phyloP scores from a whole-genome alignment of 2,888 invertebrate genomes.

The Tridacna crocea region DNA sequence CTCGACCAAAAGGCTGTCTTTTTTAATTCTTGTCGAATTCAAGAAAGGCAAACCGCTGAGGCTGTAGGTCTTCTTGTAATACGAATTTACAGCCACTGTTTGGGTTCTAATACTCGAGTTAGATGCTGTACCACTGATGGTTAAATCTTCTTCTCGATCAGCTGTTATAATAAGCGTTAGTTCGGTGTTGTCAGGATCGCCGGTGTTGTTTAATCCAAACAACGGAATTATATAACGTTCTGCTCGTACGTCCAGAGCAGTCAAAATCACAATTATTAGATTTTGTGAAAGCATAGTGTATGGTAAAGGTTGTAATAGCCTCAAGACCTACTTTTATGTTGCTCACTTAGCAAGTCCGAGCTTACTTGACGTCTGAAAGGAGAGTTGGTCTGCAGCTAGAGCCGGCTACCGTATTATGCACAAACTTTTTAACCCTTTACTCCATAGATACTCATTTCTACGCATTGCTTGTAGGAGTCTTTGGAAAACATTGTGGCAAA shows the following conservation, averaged over 20 bases:
- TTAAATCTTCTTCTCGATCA: neutral
- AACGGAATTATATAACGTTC: slow-evolving; percentile 10
- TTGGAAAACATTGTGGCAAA: too few relatives aligned
- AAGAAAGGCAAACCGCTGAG: neutral
- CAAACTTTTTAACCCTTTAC: too few relatives aligned
- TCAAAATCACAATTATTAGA: neutral
- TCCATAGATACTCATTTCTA: too few relatives aligned
- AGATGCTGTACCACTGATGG: neutral
- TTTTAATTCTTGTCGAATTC: neutral
- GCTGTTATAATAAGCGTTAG: neutral
- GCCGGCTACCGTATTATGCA: too few relatives aligned
- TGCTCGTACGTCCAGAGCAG: neutral
- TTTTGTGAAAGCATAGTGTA: too few relatives aligned
- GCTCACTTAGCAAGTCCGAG: too few relatives aligned
- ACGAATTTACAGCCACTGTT: neutral
- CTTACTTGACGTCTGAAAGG: too few relatives aligned
- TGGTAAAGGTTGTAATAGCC: too few relatives aligned
- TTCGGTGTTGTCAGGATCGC: neutral
- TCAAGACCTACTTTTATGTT: too few relatives aligned
- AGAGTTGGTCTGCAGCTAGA: too few relatives aligned
- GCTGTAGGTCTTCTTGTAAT: neutral
- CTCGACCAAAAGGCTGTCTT: slow-evolving; percentile 9
- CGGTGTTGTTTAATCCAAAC: slow-evolving; percentile 7
- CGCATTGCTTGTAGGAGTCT: too few relatives aligned
- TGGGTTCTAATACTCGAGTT: neutral